These are phyloP conservation scores for Sacculina carcini DNA, from an alignment of 2,888 invertebrate genomes.

Conservation along the genomic window DNA sequence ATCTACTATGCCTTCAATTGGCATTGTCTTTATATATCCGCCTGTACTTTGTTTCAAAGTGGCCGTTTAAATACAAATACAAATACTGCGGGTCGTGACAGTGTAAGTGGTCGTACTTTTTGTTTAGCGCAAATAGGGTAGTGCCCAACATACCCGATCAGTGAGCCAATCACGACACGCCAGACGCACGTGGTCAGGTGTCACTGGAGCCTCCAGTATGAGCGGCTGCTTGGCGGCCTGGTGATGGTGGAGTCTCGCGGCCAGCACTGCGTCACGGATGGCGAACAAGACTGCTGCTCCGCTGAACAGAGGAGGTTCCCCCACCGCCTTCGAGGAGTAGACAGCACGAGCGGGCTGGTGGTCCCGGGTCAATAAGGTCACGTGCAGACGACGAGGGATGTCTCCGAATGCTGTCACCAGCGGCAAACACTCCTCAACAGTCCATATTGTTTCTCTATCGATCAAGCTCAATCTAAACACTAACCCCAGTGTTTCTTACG, in stretches of 20 bases:
- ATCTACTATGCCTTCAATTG: too few species aligned
- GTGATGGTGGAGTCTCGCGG: constrained; percentile 38
- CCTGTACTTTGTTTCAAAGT: too few species aligned
- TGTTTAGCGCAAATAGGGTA: too few species aligned
- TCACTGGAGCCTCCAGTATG: constrained; percentile 53
- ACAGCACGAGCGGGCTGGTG: constrained; percentile 73
- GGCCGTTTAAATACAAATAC: background rate
- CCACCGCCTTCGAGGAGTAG: constrained; percentile 87
- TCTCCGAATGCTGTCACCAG: constrained; percentile 12
- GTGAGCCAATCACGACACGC: constrained; percentile 63
- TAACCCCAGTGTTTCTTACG: too few species aligned
- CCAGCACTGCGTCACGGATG: constrained; percentile 56
- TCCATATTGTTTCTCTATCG: too few species aligned
- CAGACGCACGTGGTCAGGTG: constrained; percentile 63
- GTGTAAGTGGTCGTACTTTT: too few species aligned
- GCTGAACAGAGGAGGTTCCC: constrained; percentile 79
- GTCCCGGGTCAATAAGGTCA: constrained; percentile 65
- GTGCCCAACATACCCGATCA: constrained; percentile 30
- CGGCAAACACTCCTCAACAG: too few species aligned
- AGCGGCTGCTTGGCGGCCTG: constrained; percentile 29
- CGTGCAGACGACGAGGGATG: constrained; percentile 36
- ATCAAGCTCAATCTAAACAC: too few species aligned
- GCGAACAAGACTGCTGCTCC: constrained; percentile 71
- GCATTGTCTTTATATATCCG: too few species aligned
- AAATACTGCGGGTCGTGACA: too few species aligned